Evolutionary conservation across 2,113 vertebrate species (phyloP).

Genomic region (Danionella cerebrum): DNA sequence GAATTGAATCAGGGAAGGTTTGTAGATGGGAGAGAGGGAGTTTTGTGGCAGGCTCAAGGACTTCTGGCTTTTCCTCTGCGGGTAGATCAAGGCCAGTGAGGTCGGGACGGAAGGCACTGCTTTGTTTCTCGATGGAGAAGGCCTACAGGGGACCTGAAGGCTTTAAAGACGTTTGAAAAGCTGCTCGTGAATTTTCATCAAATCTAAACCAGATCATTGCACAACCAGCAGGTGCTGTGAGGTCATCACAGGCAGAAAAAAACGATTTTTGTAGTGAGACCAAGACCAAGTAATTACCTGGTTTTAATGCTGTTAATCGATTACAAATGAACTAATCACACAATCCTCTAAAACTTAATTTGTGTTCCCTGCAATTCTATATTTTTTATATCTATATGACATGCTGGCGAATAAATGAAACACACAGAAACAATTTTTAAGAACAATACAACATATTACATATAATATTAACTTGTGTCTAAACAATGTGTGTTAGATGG

Average conservation of each 20-base stretch:
- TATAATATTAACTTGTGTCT: too few relatives aligned
- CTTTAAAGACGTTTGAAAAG: conserved; percentile 30
- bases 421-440: too few relatives aligned
- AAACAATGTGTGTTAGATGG: too few relatives aligned
- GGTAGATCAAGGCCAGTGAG: conserved; percentile 36
- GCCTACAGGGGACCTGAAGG: conserved; percentile 15
- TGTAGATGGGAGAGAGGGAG: conserved; percentile 17
- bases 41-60: conserved; percentile 39
- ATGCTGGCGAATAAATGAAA: too few relatives aligned
- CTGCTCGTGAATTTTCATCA: conserved; percentile 12
- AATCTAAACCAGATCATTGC: conserved; percentile 28
- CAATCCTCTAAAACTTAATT: too few relatives aligned
- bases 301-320: too few relatives aligned
- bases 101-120: conserved; percentile 26
- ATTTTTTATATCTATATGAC: too few relatives aligned
- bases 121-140: conserved; percentile 27
- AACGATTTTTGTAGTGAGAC: too few relatives aligned
- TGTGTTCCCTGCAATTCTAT: too few relatives aligned
- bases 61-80: conserved; percentile 37
- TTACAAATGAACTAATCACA: too few relatives aligned
- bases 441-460: too few relatives aligned
- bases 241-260: conserved; percentile 20
- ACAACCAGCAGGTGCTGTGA: conserved; percentile 19
- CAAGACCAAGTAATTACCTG: too few relatives aligned
- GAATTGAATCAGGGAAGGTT: conserved; percentile 11